phyloP scores from a whole-genome alignment of 2,888 invertebrate species.

The Podabrus alpinus region DNA sequence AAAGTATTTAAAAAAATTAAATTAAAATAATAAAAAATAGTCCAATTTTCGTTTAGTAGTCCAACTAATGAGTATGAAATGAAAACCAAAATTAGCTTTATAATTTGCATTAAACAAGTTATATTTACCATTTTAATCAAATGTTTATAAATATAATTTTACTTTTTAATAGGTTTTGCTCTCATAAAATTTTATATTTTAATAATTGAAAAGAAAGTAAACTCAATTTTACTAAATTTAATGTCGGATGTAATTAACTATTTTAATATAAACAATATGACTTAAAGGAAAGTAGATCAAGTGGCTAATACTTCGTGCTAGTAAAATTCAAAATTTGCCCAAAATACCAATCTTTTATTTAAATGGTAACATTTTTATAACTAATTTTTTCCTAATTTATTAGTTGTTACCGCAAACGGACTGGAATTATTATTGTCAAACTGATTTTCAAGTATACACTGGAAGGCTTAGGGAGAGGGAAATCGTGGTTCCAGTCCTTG shows the following conservation, averaged over 20 bases:
- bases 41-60: neutral
- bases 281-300: neutral
- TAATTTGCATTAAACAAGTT: neutral
- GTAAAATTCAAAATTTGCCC: neutral
- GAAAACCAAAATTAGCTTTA: neutral
- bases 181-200: neutral
- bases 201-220: neutral
- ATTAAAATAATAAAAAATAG: neutral
- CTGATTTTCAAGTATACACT: no score
- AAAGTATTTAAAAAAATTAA: neutral
- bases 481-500: no score
- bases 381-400: neutral
- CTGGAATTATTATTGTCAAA: no score
- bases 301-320: neutral
- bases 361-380: neutral
- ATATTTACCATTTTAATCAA: neutral
- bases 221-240: neutral
- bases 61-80: neutral
- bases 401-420: no score
- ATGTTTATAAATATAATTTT: neutral
- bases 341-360: neutral
- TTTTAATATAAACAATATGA: neutral
- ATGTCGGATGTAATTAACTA: neutral
- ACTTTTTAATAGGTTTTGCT: neutral
- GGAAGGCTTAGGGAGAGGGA: no score